A percentile compares a stretch with the other conserved stretches of the same genome.
Conservation (phyloP, 2,888 invertebrate genomes). For the Lissocephala sabroskyi region DNA sequence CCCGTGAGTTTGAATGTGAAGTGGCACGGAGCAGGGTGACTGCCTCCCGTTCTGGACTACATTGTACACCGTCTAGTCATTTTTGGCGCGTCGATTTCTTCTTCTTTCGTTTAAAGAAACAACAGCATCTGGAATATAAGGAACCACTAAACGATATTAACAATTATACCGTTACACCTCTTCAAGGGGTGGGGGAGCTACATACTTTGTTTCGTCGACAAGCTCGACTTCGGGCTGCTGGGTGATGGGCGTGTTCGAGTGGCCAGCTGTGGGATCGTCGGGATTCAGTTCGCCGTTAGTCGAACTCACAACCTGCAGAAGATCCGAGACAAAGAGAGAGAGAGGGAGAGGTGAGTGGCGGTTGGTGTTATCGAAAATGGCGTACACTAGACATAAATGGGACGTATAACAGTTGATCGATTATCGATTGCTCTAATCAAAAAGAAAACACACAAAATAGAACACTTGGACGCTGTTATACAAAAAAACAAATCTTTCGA, state of each 20-base stretch:
- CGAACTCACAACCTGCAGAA: conserved; percentile 92
- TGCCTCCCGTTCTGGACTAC: conserved; percentile 78
- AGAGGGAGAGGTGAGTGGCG: no score
- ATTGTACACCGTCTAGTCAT: conserved; percentile 85
- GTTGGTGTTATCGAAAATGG: no score
- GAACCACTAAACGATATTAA: conserved; percentile 49
- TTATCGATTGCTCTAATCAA: no score
- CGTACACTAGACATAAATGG: conserved; percentile 22
- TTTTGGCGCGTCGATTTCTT: conserved; percentile 94
- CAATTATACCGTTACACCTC: no score
- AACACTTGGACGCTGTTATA: no score
- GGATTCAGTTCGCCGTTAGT: conserved; percentile 96
- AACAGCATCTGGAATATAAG: conserved; percentile 87
- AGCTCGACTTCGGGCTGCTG: conserved; percentile 95
- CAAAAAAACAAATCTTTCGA: no score
- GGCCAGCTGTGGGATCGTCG: conserved; percentile 96
- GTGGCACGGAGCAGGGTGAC: conserved; percentile 77
- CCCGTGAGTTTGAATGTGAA: conserved; percentile 78
- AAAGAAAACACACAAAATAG: no score
- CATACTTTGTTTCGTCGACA: conserved; percentile 98
- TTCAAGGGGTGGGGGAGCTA: no score
- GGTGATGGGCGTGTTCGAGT: conserved; percentile 97
- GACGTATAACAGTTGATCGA: conserved; percentile 26
- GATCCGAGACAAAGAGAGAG: conserved; percentile 7
- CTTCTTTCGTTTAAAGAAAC: conserved; percentile 99